A percentile compares a stretch with the other conserved stretches of the same genome.
These are phyloP conservation scores for Ictalurus furcatus DNA, from an alignment of 2,113 vertebrate species.

Conservation along the genomic window DNA sequence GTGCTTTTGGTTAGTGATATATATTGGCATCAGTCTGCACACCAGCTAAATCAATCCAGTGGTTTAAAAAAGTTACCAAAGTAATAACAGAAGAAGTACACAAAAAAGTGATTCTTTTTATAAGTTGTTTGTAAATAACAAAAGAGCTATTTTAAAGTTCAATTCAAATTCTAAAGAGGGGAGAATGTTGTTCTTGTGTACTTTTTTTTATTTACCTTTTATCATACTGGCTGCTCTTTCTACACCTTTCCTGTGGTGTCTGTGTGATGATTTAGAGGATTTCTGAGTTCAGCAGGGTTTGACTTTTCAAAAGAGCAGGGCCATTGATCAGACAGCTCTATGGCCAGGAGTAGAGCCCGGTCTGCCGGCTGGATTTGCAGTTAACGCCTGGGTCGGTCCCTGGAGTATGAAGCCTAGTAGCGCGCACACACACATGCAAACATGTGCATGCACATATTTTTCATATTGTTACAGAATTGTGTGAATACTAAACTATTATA, in stretches of 20 bases:
- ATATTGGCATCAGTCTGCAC: conserved; percentile 28
- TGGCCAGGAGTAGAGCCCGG: conserved; percentile 86
- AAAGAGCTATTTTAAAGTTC: background rate
- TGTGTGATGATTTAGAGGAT: conserved; percentile 71
- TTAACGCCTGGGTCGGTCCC: conserved; percentile 70
- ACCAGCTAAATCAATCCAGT: background rate
- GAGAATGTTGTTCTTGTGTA: conserved; percentile 18
- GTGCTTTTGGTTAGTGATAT: conserved; percentile 26
- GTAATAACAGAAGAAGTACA: conserved; percentile 10
- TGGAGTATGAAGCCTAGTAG: conserved; percentile 29
- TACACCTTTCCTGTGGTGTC: conserved; percentile 63
- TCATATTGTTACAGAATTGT: conserved; percentile 81
- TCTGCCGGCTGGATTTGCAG: conserved; percentile 87
- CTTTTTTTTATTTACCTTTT: conserved; percentile 24
- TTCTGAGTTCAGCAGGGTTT: conserved; percentile 93
- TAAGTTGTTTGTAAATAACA: background rate
- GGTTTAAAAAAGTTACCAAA: background rate
- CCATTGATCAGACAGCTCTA: conserved; percentile 88
- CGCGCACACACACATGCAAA: conserved; percentile 22
- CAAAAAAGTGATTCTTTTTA: background rate
- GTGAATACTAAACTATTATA: conserved; percentile 78
- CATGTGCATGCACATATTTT: conserved; percentile 48
- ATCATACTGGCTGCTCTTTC: conserved; percentile 2
- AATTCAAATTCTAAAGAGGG: conserved; percentile 6
- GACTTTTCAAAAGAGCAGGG: conserved; percentile 93